Conservation (phyloP, 2,113 vertebrate species). For the Nibea coibor region DNA sequence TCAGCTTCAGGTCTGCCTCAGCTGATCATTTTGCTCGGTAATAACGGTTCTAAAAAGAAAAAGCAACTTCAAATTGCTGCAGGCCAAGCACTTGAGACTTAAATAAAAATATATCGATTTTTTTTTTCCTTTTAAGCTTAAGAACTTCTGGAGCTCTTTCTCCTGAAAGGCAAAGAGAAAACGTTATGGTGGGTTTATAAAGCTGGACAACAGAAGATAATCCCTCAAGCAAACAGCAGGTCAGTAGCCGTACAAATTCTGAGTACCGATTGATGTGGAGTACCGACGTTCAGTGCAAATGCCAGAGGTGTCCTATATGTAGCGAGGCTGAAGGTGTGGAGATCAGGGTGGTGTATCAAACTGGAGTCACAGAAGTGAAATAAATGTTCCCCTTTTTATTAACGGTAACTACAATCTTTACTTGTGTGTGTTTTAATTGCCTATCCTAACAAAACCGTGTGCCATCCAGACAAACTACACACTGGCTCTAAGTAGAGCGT, state of each 20-base stretch:
- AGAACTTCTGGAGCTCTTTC: not conserved
- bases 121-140: not conserved
- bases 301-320: too few relatives aligned
- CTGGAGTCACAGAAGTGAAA: too few relatives aligned
- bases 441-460: not conserved
- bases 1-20: constrained; percentile 2
- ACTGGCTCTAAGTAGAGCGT: too few relatives aligned
- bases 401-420: not conserved
- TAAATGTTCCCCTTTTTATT: not conserved
- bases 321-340: not conserved
- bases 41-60: not conserved
- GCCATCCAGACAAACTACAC: too few relatives aligned
- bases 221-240: not conserved
- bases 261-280: not conserved
- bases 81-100: not conserved
- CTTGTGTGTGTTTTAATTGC: not conserved
- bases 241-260: not conserved
- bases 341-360: not conserved
- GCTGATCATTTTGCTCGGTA: constrained; percentile 3
- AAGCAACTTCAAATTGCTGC: not conserved
- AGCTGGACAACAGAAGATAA: not conserved
- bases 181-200: not conserved
- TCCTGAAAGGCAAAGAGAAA: constrained; percentile 5
- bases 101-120: not conserved
- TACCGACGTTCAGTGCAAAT: not conserved